A percentile compares a stretch with the other conserved stretches of the same genome.
Conservation (phyloP, 2,888 invertebrate genomes). For the Octonoba sinensis region DNA sequence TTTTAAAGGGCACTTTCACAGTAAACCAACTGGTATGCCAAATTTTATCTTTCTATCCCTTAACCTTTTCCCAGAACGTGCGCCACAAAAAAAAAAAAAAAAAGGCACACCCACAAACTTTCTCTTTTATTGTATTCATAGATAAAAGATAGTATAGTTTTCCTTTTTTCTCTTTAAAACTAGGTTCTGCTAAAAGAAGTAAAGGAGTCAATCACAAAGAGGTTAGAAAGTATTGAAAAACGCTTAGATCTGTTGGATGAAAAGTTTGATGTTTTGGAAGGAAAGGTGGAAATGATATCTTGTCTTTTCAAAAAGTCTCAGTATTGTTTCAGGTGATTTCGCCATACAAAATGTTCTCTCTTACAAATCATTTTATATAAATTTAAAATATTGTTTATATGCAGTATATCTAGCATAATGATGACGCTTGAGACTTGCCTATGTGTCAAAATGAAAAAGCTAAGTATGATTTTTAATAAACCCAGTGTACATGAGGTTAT, state of each 20-base stretch:
- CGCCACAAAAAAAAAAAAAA: too few species aligned
- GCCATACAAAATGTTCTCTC: not conserved
- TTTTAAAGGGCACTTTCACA: too few species aligned
- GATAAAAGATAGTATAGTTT: not conserved
- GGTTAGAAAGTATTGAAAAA: slow-evolving; percentile 38
- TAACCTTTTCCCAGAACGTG: too few species aligned
- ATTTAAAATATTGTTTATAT: not conserved
- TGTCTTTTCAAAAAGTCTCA: not conserved
- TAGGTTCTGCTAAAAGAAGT: slow-evolving; percentile 34
- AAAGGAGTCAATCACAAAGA: slow-evolving; percentile 19
- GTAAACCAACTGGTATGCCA: too few species aligned
- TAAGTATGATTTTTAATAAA: too few species aligned
- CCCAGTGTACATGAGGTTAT: too few species aligned
- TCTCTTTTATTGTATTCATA: not conserved
- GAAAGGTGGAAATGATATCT: slow-evolving; percentile 37
- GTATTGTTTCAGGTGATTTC: not conserved
- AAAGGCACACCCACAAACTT: too few species aligned
- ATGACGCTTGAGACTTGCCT: too few species aligned
- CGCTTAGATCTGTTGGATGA: slow-evolving; percentile 31
- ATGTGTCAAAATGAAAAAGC: too few species aligned
- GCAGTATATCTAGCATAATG: too few species aligned
- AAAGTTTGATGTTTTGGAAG: slow-evolving; percentile 32
- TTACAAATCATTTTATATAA: not conserved
- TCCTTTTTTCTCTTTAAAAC: not conserved
- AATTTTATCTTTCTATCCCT: too few species aligned